Conservation (phyloP, 2,113 vertebrate species). For the Monopterus albus region DNA sequence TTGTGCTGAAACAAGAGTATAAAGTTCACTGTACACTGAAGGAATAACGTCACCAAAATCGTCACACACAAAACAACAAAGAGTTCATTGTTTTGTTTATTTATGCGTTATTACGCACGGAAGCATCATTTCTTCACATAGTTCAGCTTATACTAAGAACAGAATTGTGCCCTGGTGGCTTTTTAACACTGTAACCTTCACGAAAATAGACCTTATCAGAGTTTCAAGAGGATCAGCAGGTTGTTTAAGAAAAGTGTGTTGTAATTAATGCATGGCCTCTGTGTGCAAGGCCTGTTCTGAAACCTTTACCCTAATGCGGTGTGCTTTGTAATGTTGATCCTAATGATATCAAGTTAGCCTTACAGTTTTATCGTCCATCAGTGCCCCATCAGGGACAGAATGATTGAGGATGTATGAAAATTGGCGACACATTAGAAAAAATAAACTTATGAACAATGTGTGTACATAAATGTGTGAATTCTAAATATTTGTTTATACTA, state of each 20-base stretch:
- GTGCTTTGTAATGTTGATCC: conserved; percentile 25
- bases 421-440: neutral
- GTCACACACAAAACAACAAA: conserved; percentile 43
- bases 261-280: conserved; percentile 61
- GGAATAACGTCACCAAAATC: conserved; percentile 38
- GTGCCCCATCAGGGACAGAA: neutral
- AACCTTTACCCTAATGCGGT: conserved; percentile 58
- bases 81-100: conserved; percentile 7
- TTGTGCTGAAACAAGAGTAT: neutral
- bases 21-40: conserved; percentile 12
- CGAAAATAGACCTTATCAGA: conserved; percentile 3
- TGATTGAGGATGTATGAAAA: neutral
- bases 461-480: neutral
- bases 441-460: neutral
- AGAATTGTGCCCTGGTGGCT: neutral
- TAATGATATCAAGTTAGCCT: conserved; percentile 18
- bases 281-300: conserved; percentile 59
- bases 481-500: neutral
- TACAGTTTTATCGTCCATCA: conserved; percentile 4
- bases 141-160: neutral
- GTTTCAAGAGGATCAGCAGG: conserved; percentile 49
- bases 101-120: conserved; percentile 13
- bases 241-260: conserved; percentile 33
- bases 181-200: conserved; percentile 28
- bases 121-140: neutral